Evolutionary conservation across 2,113 vertebrate genomes (phyloP), one percentile per base, ranked within the genome.

Genomic region (Phycodurus eques): DNA sequence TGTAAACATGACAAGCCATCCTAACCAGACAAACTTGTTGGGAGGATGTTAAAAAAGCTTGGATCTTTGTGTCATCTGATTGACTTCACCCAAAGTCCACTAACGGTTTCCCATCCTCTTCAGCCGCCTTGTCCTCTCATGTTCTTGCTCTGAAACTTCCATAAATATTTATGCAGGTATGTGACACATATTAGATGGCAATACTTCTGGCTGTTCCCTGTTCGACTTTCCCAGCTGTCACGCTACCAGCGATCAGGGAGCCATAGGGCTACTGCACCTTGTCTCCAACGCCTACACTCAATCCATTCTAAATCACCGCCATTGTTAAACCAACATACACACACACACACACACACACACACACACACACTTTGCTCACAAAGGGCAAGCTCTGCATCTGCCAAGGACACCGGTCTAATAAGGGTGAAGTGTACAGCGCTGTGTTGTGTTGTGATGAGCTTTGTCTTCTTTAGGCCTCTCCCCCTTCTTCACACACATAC

Each of bases 121-220:
- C 39, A 20, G 66, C 68, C 76, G 67, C 42, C 44, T 66, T 49
- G 64, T 47, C 80, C 67, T 74, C 80, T 72, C 83, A 66, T 67
- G 46, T 76, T 75, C 79, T 66, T 72, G 77, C 78, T 87, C 73
- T 87, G 82, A 84, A 86, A 84, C 71, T 70, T 87, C 81, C 85
- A 93, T 92, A 90, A 90, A 93, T 93, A 93, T 93, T 92, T 91
- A 93, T 93, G 90, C 88, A 87, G 89, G 84, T 81, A 86, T 87
- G 89, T 92, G 92, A 92, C 89, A 91, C 89, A 88, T 92, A 91
- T 91, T 90, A 91, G 91, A 91, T 89, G 86, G 90, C 88, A 83
- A 88, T 92, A 90, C 87, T 91, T 92, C 91, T 90, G 89, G 80
- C 85, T 87, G 89, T 90, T 90, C 89, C 88, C 90, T 85, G 84